Conservation (phyloP, 2,888 invertebrate species). For the Nowickia ferox region DNA sequence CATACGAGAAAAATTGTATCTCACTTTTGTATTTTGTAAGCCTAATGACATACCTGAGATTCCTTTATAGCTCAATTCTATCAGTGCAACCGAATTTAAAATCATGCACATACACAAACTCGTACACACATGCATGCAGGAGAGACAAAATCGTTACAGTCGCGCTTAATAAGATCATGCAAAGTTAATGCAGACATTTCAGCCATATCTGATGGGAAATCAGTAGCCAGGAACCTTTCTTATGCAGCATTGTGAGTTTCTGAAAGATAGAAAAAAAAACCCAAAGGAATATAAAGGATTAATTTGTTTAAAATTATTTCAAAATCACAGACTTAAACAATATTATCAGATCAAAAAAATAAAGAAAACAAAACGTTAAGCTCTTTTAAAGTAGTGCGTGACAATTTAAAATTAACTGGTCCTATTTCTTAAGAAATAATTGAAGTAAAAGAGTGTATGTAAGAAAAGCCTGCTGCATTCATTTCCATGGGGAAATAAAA, state of each 20-base stretch:
- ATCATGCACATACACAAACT: not conserved
- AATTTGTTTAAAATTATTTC: constrained; percentile 66
- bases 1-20: constrained; percentile 67
- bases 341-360: constrained; percentile 50
- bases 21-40: constrained; percentile 68
- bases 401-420: constrained; percentile 56
- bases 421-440: constrained; percentile 26
- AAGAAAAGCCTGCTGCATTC: too few species aligned
- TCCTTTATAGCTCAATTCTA: constrained; percentile 69
- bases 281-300: constrained; percentile 47
- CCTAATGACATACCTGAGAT: constrained; percentile 71
- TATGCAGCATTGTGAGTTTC: constrained; percentile 30
- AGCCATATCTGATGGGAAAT: constrained; percentile 63
- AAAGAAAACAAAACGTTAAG: not conserved
- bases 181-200: constrained; percentile 63
- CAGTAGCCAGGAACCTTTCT: constrained; percentile 31
- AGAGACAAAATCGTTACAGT: constrained; percentile 63
- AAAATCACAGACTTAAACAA: constrained; percentile 42
- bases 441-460: not conserved
- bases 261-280: constrained; percentile 1
- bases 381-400: constrained; percentile 44
- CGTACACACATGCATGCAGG: not conserved
- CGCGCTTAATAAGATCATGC: constrained; percentile 70
- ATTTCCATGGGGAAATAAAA: not conserved
- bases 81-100: not conserved